These are phyloP conservation scores for Nothobranchius furzeri DNA, from an alignment of 2,113 vertebrate genomes.

Conservation along the genomic window DNA sequence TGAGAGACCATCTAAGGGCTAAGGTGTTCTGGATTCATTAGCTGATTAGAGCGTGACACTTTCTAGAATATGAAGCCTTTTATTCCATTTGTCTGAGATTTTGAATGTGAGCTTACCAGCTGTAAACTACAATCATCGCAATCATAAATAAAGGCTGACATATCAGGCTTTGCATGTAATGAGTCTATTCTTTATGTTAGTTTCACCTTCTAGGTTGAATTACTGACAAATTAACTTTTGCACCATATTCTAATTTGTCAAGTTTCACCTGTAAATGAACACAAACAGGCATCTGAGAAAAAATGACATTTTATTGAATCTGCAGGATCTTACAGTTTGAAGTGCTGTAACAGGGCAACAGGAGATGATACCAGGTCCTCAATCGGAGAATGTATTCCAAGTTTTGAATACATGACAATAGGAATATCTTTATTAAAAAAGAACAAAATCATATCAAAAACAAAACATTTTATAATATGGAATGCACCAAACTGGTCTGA, in stretches of 20 bases:
- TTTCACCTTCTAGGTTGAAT: no score
- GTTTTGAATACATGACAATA: constrained; percentile 64
- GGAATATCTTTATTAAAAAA: constrained; percentile 66
- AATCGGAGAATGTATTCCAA: constrained; percentile 58
- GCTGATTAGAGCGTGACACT: no score
- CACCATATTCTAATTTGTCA: no score
- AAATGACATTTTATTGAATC: constrained; percentile 82
- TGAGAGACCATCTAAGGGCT: no score
- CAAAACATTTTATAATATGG: constrained; percentile 58
- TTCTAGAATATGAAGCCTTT: no score
- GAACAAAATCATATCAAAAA: constrained; percentile 71
- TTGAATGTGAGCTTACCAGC: no score
- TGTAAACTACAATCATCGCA: not conserved
- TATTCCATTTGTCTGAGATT: no score
- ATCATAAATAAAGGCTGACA: not conserved
- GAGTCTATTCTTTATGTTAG: no score
- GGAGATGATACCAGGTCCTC: constrained; percentile 74
- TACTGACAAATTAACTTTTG: no score
- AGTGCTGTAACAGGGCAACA: constrained; percentile 77
- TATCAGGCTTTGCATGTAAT: no score
- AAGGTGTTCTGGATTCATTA: no score
- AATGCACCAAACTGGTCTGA: constrained; percentile 71
- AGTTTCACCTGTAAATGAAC: no score
- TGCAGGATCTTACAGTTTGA: constrained; percentile 80
- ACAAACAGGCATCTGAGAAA: constrained; percentile 64